A percentile compares a stretch with the other conserved stretches of the same genome.
Conservation (phyloP, 1,140 invertebrate species). For the Amphibalanus amphitrite region DNA sequence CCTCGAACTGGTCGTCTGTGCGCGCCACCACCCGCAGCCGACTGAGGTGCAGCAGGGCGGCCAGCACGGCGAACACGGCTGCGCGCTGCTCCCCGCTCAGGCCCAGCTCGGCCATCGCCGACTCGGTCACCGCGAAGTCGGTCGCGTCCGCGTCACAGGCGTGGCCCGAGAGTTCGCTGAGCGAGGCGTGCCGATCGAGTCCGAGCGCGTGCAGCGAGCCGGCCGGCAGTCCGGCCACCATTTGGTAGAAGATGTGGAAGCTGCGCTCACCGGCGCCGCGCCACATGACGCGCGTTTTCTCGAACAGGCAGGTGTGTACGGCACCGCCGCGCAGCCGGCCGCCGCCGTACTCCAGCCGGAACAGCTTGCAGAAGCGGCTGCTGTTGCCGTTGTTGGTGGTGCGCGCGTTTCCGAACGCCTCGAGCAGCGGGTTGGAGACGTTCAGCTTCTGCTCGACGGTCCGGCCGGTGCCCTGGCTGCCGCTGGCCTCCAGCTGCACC, state of each 20-base stretch:
- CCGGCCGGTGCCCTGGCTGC: no score
- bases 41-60: background rate
- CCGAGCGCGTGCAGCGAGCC: background rate
- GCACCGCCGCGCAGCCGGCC: slow-evolving; percentile 39
- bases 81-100: background rate
- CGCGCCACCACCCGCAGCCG: background rate
- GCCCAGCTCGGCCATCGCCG: background rate
- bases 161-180: background rate
- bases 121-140: background rate
- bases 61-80: background rate
- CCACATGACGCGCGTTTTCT: slow-evolving; percentile 33
- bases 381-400: slow-evolving; percentile 38
- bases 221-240: slow-evolving; percentile 14
- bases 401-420: slow-evolving; percentile 37
- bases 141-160: background rate
- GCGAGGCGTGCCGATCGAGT: background rate
- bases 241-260: slow-evolving; percentile 19
- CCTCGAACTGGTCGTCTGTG: background rate
- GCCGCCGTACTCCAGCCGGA: slow-evolving; percentile 37
- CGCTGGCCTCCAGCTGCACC: slow-evolving; percentile 17
- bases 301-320: slow-evolving; percentile 34
- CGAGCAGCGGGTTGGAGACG: slow-evolving; percentile 32
- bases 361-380: slow-evolving; percentile 35
- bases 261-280: slow-evolving; percentile 25
- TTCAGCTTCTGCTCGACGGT: background rate